These are phyloP conservation scores for Pocota personata DNA, from an alignment of 2,888 invertebrate species.

Conservation along the genomic window DNA sequence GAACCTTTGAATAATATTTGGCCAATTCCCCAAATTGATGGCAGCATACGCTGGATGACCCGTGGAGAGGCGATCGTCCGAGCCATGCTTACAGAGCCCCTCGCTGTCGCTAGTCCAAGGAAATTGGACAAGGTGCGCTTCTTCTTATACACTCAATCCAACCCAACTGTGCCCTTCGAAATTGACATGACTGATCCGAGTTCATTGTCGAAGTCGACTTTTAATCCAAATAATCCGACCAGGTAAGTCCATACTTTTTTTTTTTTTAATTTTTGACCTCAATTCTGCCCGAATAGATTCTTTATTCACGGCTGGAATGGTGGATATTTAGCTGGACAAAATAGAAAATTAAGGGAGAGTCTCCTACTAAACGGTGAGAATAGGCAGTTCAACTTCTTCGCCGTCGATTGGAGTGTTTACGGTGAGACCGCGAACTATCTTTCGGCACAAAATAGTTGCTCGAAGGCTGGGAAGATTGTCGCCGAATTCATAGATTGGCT, in stretches of 20 bases:
- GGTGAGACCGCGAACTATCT: constrained; percentile 84
- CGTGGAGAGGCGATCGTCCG: constrained; percentile 5
- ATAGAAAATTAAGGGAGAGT: constrained; percentile 78
- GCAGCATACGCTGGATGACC: constrained; percentile 48
- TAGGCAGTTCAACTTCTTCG: constrained; percentile 84
- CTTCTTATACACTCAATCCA: constrained; percentile 49
- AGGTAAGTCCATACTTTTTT: not conserved
- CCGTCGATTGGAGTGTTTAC: constrained; percentile 84
- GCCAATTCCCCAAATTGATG: constrained; percentile 55
- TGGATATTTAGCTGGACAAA: constrained; percentile 81
- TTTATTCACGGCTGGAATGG: constrained; percentile 85
- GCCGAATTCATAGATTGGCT: constrained; percentile 77
- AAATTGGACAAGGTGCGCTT: constrained; percentile 34
- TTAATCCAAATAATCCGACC: constrained; percentile 22
- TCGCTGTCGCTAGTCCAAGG: not conserved
- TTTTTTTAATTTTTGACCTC: not conserved
- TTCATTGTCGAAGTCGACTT: constrained; percentile 18
- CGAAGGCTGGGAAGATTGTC: constrained; percentile 63
- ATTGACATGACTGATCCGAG: constrained; percentile 14
- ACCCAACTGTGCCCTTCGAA: constrained; percentile 2
- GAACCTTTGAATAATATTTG: constrained; percentile 28
- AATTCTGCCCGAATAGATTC: constrained; percentile 57
- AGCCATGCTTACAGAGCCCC: constrained; percentile 3
- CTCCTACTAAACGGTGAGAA: constrained; percentile 84
- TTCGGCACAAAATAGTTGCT: constrained; percentile 82